phyloP scores from a whole-genome alignment of 2,797 vertebrate genomes.

The Sebastes iracundus region DNA sequence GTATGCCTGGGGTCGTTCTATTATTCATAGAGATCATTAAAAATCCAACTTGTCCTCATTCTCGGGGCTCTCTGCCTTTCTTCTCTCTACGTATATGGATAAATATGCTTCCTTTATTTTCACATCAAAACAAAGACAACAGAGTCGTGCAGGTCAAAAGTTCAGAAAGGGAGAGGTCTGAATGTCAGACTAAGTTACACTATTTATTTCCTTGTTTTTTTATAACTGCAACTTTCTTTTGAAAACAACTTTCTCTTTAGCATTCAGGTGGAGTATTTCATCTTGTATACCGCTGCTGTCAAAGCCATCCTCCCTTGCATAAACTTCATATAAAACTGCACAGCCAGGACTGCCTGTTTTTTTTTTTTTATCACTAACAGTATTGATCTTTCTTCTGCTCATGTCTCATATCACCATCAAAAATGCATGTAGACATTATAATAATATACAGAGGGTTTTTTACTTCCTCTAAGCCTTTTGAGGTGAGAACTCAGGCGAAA shows the following conservation, averaged over 20 bases:
- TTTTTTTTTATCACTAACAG: not conserved
- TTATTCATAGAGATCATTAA: constrained; percentile 68
- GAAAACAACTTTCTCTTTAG: constrained; percentile 24
- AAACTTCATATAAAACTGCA: constrained; percentile 26
- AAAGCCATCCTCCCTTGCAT: constrained; percentile 8
- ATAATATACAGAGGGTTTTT: not conserved
- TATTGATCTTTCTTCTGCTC: constrained; percentile 32
- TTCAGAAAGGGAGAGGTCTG: not conserved
- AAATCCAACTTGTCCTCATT: constrained; percentile 53
- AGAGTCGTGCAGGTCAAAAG: constrained; percentile 2
- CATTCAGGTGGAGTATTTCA: constrained; percentile 20
- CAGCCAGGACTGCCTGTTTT: not conserved
- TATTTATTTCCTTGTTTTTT: not conserved
- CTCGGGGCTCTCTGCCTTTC: constrained; percentile 11
- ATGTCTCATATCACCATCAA: constrained; percentile 18
- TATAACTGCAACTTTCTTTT: constrained; percentile 6
- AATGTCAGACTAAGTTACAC: not conserved
- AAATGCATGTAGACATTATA: constrained; percentile 24
- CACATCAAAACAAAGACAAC: constrained; percentile 6
- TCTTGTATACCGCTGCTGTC: constrained; percentile 20
- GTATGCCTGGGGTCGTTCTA: constrained; percentile 29
- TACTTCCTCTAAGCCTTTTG: constrained; percentile 27
- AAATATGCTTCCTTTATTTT: constrained; percentile 19
- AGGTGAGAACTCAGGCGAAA: constrained; percentile 42
- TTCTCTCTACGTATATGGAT: constrained; percentile 12